Evolutionary conservation across 1,140 invertebrate genomes (phyloP).

Genomic region (Melanaphis sacchari): DNA sequence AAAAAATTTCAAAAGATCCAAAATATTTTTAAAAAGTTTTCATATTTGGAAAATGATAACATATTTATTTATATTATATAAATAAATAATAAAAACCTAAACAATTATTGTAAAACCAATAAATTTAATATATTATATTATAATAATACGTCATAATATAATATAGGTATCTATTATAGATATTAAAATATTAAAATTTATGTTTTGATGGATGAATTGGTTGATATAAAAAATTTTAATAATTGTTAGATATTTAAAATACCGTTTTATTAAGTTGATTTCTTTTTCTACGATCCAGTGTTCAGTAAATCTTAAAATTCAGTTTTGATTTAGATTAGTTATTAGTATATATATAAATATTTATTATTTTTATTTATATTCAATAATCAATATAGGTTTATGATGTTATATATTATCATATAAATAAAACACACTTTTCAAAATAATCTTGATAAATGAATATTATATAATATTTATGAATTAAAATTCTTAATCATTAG

Average conservation of each 20-base stretch:
- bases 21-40: background rate
- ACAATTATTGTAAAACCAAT: background rate
- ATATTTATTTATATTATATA: background rate
- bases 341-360: no score
- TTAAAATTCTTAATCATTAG: background rate
- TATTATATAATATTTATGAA: background rate
- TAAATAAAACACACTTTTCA: background rate
- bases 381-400: background rate
- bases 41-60: background rate
- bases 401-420: background rate
- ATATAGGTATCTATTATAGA: no score
- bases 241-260: background rate
- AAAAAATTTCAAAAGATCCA: no score
- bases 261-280: background rate
- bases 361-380: background rate
- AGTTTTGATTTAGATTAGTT: no score
- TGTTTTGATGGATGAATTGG: background rate
- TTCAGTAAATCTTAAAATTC: no score
- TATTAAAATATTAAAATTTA: background rate
- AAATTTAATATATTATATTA: background rate
- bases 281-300: background rate
- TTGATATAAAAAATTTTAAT: background rate
- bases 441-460: background rate
- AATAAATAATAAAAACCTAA: background rate
- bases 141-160: background rate